Evolutionary conservation across 2,888 invertebrate genomes (phyloP).

Genomic region (Diaperis boleti): DNA sequence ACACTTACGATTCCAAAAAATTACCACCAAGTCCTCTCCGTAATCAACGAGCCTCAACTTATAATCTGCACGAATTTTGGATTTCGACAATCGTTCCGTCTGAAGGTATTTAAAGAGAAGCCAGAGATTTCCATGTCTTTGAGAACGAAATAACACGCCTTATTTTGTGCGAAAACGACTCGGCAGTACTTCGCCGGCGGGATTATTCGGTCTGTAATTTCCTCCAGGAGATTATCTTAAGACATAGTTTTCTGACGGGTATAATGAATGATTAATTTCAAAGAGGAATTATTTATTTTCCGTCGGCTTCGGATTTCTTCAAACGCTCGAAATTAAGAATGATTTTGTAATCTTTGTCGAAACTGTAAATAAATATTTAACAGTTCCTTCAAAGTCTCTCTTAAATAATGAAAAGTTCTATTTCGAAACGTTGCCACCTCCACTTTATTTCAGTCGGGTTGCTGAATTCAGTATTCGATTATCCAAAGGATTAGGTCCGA

Average conservation of each 20-base stretch:
- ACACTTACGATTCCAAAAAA: too few species aligned
- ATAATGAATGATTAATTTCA: slow-evolving; percentile 31
- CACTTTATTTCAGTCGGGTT: too few species aligned
- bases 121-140: slow-evolving; percentile 21
- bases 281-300: slow-evolving; percentile 13
- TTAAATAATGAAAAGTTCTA: too few species aligned
- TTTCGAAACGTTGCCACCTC: too few species aligned
- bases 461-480: too few species aligned
- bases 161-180: slow-evolving; percentile 30
- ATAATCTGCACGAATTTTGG: slow-evolving; percentile 1
- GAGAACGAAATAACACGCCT: slow-evolving; percentile 34
- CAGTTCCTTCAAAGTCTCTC: too few species aligned
- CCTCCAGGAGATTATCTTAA: slow-evolving; percentile 32
- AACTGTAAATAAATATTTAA: too few species aligned
- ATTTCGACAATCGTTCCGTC: slow-evolving; percentile 9
- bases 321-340: slow-evolving; percentile 14
- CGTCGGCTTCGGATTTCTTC: slow-evolving; percentile 2
- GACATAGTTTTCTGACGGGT: slow-evolving; percentile 22
- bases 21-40: too few species aligned
- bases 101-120: slow-evolving; percentile 18
- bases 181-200: slow-evolving; percentile 16
- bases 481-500: too few species aligned
- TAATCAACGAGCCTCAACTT: too few species aligned
- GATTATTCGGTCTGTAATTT: slow-evolving; percentile 36
- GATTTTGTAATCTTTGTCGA: too few species aligned